Conservation (phyloP, 1,140 invertebrate species). For the Babylonia areolata region DNA sequence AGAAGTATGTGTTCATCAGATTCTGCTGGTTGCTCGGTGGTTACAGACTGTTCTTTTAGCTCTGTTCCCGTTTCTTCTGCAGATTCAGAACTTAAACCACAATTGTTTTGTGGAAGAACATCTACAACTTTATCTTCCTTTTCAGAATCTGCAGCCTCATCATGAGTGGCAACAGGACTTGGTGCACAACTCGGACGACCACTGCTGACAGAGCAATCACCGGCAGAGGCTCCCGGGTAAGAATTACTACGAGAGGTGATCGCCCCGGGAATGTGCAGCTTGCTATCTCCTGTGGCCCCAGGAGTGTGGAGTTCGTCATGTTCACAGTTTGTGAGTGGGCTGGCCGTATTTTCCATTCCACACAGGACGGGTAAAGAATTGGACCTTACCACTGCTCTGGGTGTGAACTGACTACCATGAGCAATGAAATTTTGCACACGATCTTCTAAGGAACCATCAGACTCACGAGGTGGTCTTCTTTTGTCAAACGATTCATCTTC, state of each 20-base stretch:
- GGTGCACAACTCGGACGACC: neutral
- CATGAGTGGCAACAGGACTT: neutral
- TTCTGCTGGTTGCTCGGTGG: neutral
- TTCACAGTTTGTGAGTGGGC: neutral
- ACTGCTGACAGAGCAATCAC: neutral
- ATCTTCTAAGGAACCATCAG: conserved; percentile 1
- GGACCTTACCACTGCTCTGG: conserved; percentile 12
- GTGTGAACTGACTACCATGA: conserved; percentile 20
- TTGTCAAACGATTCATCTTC: neutral
- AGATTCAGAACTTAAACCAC: neutral
- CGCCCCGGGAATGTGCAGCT: neutral
- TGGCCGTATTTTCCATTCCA: neutral
- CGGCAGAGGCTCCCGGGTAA: neutral
- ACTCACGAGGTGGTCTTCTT: neutral
- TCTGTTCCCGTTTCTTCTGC: neutral
- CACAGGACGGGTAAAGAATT: conserved; percentile 10
- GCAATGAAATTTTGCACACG: conserved; percentile 30
- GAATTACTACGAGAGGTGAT: neutral
- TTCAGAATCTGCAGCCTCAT: neutral
- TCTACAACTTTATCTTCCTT: no score
- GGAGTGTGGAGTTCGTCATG: neutral
- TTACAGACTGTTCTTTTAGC: neutral
- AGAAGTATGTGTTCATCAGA: neutral
- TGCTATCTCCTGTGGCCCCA: no score
- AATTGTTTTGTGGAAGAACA: no score